phyloP scores from a whole-genome alignment of 1,140 invertebrate genomes.

The Melanaphis sacchari region DNA sequence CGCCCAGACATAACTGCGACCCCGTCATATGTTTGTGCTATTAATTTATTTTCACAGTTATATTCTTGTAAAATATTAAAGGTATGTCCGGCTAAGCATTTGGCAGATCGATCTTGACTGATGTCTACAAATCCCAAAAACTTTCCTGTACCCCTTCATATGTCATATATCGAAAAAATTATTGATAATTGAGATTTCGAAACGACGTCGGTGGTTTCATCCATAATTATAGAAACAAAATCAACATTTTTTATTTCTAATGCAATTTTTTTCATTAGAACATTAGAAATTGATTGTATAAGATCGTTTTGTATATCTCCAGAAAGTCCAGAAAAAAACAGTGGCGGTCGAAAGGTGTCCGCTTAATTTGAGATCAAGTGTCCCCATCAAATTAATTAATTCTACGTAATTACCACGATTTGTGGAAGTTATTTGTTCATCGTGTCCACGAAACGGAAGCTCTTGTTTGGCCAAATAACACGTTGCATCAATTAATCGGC shows the following conservation, averaged over 20 bases:
- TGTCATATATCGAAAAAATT: slow-evolving; percentile 11
- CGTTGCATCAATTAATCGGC: background rate
- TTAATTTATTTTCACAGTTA: slow-evolving; percentile 35
- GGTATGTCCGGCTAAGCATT: slow-evolving; percentile 15
- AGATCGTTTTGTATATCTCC: background rate
- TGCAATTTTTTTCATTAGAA: background rate
- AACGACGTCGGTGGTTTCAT: background rate
- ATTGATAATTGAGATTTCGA: background rate
- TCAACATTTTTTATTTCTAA: background rate
- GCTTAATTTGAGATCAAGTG: background rate
- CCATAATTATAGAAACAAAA: slow-evolving; percentile 9
- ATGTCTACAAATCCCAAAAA: slow-evolving; percentile 61
- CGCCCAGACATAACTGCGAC: slow-evolving; percentile 55
- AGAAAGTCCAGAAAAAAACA: background rate
- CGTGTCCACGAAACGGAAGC: background rate
- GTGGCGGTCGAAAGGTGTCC: background rate
- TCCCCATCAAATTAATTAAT: background rate
- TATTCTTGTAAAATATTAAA: background rate
- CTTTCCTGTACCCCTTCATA: slow-evolving; percentile 64
- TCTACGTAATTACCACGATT: slow-evolving; percentile 22
- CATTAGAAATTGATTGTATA: background rate
- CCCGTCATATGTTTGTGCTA: slow-evolving; percentile 59
- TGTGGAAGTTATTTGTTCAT: background rate
- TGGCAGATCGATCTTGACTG: too few species aligned
- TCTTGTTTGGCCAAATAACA: slow-evolving; percentile 1